Evolutionary conservation across 2,888 invertebrate genomes (phyloP), one percentile per base, ranked within the genome.

Genomic region (Melinaea marsaeus): DNA sequence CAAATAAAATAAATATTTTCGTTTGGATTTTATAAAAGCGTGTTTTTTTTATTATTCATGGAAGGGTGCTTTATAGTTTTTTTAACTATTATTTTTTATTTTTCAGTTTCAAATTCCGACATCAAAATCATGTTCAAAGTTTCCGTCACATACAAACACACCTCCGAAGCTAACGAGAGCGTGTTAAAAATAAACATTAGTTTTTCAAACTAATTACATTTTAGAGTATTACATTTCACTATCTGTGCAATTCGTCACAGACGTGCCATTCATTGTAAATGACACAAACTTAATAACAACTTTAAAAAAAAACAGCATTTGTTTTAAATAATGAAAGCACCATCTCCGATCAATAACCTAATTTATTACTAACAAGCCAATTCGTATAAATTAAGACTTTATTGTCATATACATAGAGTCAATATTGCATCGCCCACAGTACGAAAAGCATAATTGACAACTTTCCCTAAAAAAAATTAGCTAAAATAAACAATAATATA

Each of bases 391-490:
- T 58, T 64, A 32, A 13, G 48, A 55, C 42, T 37, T 65, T 63
- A 64, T 66, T 66, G 62, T 66, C 61, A 13, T 54, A 54, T 33
- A 54, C 11, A 55, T 55, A 22, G 45, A 13, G 45, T 45, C 32
- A 33, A 13, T 34, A 55, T 46, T 55, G 55, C 42, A 56, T 56
- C 46, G 34, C 58, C 45, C 46, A 51, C 45, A 57, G 22, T 46
- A 60, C 55, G 34, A 46, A 46, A 57, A 62, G 51, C 59, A 55
- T 51, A 59, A 62, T 65, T 65, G 62, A 62, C 62, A 60, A 60
- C 57, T 62, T 65, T 46, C 33, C 51, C 60, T 60, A 65, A 60
- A 65, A 65, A 46, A 65, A 65, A 60, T 57, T 60, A 33, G 46
- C 57, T 62, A 62, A 35, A 61, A 46, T 54, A 62, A 46, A 51